Base-by-base conservation (phyloP, 1,140 invertebrate species). In the Zaprionus ghesquierei region DNA sequence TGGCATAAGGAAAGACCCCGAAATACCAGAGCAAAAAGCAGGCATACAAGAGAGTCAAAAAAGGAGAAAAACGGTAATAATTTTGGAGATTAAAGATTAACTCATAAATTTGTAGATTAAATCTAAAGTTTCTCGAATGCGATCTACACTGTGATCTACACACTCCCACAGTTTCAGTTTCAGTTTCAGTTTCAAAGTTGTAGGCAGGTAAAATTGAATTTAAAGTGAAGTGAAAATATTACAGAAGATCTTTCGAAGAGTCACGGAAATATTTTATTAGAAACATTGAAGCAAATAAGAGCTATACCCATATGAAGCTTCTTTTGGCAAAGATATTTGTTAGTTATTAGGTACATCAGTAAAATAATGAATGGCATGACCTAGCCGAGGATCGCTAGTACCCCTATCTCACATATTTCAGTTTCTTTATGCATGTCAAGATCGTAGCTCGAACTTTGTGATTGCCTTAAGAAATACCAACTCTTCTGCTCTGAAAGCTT, bases 51-150 rank as follows among this genome's bases (percentile, higher is more conserved):
- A 41, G n/a, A 23, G 10, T 18, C 27, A 1, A 50, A 29, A 49
- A n/a, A 38, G 27, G 35, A 20, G 33, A 46, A 41, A 68, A 22
- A 50, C 13, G 33, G 10, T 44, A 13, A 13, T 18, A 46, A 18
- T 60, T 27, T 22, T n/a, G 0, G 9, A 20, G 18, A 31, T 46
- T 60, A 54, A n/a, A 44, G 50, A 53, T 54, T 41, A 69, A 54
- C 49, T 63, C 50, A 35, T 70, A 64, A 70, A 70, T 70, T 70
- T 6, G 29, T 6, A 56, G 69, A 64, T 70, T 70, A 54, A 27
- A 61, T 41, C 50, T 35, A 59, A 41, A 50, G 12, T 33, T 2
- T 23, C 22, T 10, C 10, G 18, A 35, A 20, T 46, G 12, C 18
- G 20, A 22, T 46, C n/a, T n/a, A n/a, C n/a, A n/a, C n/a, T n/a